Base-by-base conservation (phyloP, 2,113 vertebrate species). In the Patagioenas fasciata region DNA sequence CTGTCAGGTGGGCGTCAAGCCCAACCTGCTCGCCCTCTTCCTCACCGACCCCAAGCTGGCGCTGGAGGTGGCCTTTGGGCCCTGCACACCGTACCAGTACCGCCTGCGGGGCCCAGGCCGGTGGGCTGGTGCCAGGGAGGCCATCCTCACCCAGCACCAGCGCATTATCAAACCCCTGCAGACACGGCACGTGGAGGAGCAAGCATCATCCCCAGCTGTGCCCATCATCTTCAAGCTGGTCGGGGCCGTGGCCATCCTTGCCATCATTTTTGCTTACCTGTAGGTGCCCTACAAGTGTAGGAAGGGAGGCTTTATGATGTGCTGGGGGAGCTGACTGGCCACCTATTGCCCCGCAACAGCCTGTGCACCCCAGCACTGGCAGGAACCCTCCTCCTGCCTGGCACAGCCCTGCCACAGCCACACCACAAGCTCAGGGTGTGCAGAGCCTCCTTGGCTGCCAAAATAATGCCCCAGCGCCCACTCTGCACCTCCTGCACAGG, bases 41-140 rank as follows among this genome's bases (percentile, higher is more conserved):
- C 93, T 99, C 90, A 98, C 96, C 0, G 98, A 99, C 79, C 98
- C 98, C 77, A 96, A 51, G 62, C 82, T 99, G 82, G 98, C 97
- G 0, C 19, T 96, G 57, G 98, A 97, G 17, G 44, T 99, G 80
- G 5, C 96, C 34, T 94, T 99, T 0, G 99, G 98, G 13, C 98
- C 98, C 24, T 95, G 96, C 93, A 98, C 98, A 0, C 98, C 99
- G 0, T 99, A 98, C 96, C 99, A 99, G 97, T 99, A 98, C 95
- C 98, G 98, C 21, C 97, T 99, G 64, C 88, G 11, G 25, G 99
- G 98, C 15, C 98, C 98, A 0, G 98, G 98, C 2, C 88, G 93
- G 24, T 99, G 98, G 99, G 87, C 86, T 0, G 98, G 98, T 0
- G 98, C 98, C 57, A 97, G 98, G 21, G 85, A 92, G 32, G 97